Conservation (phyloP, 2,113 vertebrate species). For the Engraulis encrasicolus region DNA sequence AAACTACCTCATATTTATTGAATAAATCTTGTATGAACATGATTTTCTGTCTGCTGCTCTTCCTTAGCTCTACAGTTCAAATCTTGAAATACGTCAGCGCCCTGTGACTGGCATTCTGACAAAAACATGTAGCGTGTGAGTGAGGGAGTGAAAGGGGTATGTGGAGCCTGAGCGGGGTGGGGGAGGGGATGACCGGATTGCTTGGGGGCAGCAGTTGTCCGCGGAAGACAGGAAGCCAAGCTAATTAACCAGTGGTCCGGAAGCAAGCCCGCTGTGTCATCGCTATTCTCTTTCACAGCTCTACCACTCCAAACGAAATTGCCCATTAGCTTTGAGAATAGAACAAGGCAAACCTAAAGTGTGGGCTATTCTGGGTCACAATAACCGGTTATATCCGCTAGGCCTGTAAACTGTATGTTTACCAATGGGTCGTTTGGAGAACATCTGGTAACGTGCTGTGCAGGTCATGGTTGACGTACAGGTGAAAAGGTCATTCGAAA, state of each 20-base stretch:
- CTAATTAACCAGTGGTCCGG: slow-evolving; percentile 9
- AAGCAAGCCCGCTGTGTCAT: slow-evolving; percentile 5
- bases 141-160: neutral
- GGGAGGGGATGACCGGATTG: slow-evolving; percentile 19
- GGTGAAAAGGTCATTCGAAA: neutral
- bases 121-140: neutral
- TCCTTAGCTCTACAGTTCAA: neutral
- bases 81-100: neutral
- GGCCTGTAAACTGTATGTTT: neutral
- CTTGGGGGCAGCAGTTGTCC: neutral
- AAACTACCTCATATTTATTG: slow-evolving; percentile 51
- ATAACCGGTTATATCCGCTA: neutral
- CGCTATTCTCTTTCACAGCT: neutral
- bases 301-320: neutral
- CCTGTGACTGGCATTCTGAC: neutral
- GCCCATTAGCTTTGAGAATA: neutral
- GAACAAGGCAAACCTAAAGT: neutral
- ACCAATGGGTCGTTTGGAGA: neutral
- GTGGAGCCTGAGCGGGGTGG: neutral
- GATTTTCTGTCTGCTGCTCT: neutral
- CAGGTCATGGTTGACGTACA: neutral
- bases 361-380: neutral
- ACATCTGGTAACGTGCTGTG: neutral
- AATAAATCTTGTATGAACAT: neutral
- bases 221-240: slow-evolving; percentile 5